phyloP scores from a whole-genome alignment of 1,140 invertebrate species.

The Samia ricini region DNA sequence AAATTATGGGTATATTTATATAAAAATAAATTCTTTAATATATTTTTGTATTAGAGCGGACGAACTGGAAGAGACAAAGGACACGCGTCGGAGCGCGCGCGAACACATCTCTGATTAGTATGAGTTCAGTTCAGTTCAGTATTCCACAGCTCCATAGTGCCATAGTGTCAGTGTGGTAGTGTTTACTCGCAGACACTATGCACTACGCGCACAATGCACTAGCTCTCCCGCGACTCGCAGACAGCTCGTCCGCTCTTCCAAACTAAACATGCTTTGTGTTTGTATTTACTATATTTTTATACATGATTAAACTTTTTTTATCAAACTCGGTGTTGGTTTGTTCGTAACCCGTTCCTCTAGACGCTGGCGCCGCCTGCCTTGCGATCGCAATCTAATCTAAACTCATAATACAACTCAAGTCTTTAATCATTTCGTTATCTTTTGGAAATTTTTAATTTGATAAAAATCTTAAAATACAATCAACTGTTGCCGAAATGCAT shows the following conservation, averaged over 20 bases:
- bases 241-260: slow-evolving; percentile 14
- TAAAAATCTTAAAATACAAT: neutral
- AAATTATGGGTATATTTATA: slow-evolving; percentile 20
- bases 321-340: slow-evolving; percentile 37
- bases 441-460: neutral
- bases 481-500: neutral
- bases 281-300: slow-evolving; percentile 57
- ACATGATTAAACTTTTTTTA: slow-evolving; percentile 49
- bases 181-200: no score
- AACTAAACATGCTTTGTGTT: slow-evolving; percentile 30
- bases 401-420: neutral
- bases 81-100: slow-evolving; percentile 7
- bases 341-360: slow-evolving; percentile 21
- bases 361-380: neutral
- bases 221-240: neutral
- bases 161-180: no score
- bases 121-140: neutral
- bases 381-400: neutral
- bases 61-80: neutral
- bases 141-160: no score
- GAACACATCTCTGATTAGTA: no score
- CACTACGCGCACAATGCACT: no score
- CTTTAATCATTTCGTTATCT: neutral
- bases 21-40: slow-evolving; percentile 25
- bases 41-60: slow-evolving; percentile 20